Evolutionary conservation across 2,888 invertebrate genomes (phyloP), one percentile per base, ranked within the genome.

Genomic region (Tetragonisca angustula): DNA sequence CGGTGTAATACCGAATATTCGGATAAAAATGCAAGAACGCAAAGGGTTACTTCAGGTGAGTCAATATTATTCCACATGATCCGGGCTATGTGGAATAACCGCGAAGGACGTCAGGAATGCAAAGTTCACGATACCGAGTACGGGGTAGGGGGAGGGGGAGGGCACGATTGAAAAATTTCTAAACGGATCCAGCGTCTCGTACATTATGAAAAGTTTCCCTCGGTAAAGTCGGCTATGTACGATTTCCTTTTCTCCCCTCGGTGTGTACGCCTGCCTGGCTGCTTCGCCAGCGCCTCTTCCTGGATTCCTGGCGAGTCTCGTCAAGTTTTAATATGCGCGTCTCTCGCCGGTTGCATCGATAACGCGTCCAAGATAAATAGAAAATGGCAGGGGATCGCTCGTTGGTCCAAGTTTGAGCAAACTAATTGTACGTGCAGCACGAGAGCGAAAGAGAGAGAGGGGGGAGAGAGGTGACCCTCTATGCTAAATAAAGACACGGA

Each of bases 301-400:
- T 64, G 81, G 72, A 89, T 89, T 89, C 88, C 79, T 67, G 21
- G 80, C 83, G 79, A 82, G 83, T 76, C 80, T 79, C 77, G 79
- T 81, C 70, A 81, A 86, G 77, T 81, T 86, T 89, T 88, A 86
- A 88, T 89, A 87, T 76, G 85, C 83, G 65, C 81, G 73, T 15
- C 65, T 52, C 70, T 32, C 73, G 68, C 65, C n/a, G 24, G 74
- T 9, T 56, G 80, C 74, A 79, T 84, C 87, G 88, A 82, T 81
- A 76, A 83, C 79, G 82, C 73, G 79, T 56, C 56, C 70, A 77
- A 75, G 79, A 61, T 76, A 87, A 79, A 88, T 78, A 84, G 79
- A 82, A 85, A 81, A 80, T 69, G 43, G 65, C 68, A 62, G 71
- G 67, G 70, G 73, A 83, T 76, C 64, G 59, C 19, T 50, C 65